Percentiles rank a stretch among this genome's conserved stretches.
Conservation (phyloP, 37 sponge, comb jelly and placozoan species). For the Ianthella basta region DNA sequence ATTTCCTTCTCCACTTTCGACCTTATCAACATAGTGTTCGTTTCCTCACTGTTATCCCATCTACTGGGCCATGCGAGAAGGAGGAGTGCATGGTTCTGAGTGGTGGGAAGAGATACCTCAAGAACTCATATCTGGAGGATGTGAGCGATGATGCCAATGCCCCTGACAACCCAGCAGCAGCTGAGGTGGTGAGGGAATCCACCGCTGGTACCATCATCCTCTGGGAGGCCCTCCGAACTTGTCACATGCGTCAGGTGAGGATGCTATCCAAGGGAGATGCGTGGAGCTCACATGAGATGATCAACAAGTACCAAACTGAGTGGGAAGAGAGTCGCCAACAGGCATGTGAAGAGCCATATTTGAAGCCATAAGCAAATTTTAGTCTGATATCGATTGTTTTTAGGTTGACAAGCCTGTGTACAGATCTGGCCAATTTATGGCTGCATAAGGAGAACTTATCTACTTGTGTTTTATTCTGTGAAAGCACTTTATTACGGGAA, state of each 20-base stretch:
- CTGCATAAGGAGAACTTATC: too few species aligned
- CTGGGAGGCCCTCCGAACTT: constrained; percentile 69
- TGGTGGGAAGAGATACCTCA: constrained; percentile 36
- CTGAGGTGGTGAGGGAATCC: neutral
- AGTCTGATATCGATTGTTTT: too few species aligned
- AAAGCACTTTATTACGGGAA: too few species aligned
- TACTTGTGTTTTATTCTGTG: too few species aligned
- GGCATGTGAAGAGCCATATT: too few species aligned
- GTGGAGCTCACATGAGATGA: constrained; percentile 3
- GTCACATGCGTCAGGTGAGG: constrained; percentile 58
- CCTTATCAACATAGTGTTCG: constrained; percentile 59
- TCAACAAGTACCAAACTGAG: neutral
- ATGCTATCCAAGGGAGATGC: constrained; percentile 25
- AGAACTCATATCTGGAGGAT: neutral
- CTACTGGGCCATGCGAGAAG: neutral
- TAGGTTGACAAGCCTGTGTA: too few species aligned
- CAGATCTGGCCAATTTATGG: too few species aligned
- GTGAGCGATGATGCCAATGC: constrained; percentile 1
- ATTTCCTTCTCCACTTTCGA: constrained; percentile 35
- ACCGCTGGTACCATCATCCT: constrained; percentile 54
- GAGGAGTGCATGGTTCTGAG: constrained; percentile 31
- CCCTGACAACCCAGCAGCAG: neutral
- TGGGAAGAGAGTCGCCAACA: constrained; percentile 3
- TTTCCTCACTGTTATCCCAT: constrained; percentile 45
- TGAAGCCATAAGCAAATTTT: too few species aligned